A percentile compares a stretch with the other conserved stretches of the same genome.
phyloP scores from a whole-genome alignment of 2,888 invertebrate genomes.

The Drosophila anomalipes region DNA sequence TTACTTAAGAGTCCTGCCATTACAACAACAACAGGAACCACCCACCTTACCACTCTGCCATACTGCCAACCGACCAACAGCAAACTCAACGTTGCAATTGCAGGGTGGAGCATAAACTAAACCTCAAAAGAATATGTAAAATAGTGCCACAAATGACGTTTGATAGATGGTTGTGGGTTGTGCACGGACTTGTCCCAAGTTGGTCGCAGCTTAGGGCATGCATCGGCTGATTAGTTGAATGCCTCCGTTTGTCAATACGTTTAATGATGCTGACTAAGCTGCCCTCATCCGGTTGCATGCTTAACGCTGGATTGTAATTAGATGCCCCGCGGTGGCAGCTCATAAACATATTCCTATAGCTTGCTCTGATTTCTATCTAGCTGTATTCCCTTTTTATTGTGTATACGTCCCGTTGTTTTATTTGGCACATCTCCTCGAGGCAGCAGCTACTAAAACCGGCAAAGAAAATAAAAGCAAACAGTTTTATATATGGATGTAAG shows the following conservation, averaged over 20 bases:
- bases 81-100: conserved; percentile 43
- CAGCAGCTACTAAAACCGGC: conserved; percentile 14
- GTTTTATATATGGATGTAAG: conserved; percentile 29
- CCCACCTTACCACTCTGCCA: conserved; percentile 12
- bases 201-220: neutral
- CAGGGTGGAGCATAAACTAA: conserved; percentile 42
- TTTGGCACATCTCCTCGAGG: conserved; percentile 45
- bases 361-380: conserved; percentile 42
- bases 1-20: conserved; percentile 25
- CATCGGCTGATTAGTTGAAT: conserved; percentile 41
- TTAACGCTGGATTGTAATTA: conserved; percentile 42
- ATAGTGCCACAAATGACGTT: conserved; percentile 64
- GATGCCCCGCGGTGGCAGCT: conserved; percentile 29
- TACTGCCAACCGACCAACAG: conserved; percentile 14
- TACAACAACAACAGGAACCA: conserved; percentile 9
- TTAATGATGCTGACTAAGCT: conserved; percentile 54
- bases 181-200: conserved; percentile 9
- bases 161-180: conserved; percentile 50
- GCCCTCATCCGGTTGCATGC: conserved; percentile 17
- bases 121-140: conserved; percentile 45
- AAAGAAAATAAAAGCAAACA: conserved; percentile 10
- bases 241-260: conserved; percentile 40
- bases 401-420: conserved; percentile 62
- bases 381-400: conserved; percentile 44
- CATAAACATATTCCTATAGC: conserved; percentile 35